These are phyloP conservation scores for Theretra japonica DNA, from an alignment of 2,888 invertebrate species.

Conservation along the genomic window DNA sequence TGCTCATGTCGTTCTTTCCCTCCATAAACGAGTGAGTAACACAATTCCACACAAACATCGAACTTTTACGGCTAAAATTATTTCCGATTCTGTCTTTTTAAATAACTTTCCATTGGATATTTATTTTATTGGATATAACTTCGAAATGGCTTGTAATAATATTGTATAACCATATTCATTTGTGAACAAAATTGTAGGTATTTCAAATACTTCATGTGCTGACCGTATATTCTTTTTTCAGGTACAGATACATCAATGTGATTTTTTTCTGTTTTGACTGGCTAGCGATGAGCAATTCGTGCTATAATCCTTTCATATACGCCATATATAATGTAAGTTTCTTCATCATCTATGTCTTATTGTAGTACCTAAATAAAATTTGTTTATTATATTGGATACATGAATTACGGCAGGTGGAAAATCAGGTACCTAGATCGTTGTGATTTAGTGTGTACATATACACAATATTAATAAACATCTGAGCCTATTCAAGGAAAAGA, in stretches of 20 bases:
- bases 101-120: not conserved
- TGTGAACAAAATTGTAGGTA: not conserved
- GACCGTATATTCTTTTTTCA: constrained; percentile 62
- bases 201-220: not conserved
- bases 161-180: not conserved
- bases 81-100: not conserved
- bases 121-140: not conserved
- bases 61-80: not conserved
- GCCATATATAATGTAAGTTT: constrained; percentile 93
- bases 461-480: not conserved
- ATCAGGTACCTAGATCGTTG: too few relatives aligned
- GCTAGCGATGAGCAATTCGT: constrained; percentile 95
- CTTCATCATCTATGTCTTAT: not conserved
- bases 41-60: not conserved
- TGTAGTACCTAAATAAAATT: not conserved
- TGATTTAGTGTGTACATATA: not conserved
- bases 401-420: too few relatives aligned
- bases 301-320: constrained; percentile 95
- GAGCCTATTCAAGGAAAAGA: not conserved
- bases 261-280: constrained; percentile 94
- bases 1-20: constrained; percentile 88
- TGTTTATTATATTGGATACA: too few relatives aligned
- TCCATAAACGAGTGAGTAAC: constrained; percentile 88
- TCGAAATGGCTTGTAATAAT: not conserved
- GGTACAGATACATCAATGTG: constrained; percentile 92